Evolutionary conservation across 1,140 invertebrate genomes (phyloP).

Genomic region (Eriosoma lanigerum): DNA sequence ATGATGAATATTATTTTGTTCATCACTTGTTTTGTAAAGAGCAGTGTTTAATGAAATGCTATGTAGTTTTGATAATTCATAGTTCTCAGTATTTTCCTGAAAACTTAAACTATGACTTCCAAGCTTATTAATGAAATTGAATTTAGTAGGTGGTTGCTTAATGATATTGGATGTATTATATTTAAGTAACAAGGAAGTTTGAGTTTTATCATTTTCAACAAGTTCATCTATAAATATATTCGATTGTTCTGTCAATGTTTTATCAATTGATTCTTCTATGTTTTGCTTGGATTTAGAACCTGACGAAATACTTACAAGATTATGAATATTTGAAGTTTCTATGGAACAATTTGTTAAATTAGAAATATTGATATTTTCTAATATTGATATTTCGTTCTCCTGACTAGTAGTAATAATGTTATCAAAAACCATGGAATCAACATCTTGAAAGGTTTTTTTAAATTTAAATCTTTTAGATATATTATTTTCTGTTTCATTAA

Average conservation of each 20-base stretch:
- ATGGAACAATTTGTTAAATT: neutral
- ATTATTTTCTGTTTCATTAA: neutral
- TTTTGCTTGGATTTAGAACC: neutral
- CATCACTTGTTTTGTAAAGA: neutral
- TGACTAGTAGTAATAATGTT: constrained; percentile 13
- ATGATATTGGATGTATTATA: neutral
- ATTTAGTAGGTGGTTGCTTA: neutral
- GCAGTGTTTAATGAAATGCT: neutral
- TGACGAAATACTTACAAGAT: neutral
- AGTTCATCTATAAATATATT: neutral
- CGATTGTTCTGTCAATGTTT: neutral
- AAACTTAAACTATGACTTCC: constrained; percentile 1
- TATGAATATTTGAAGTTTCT: neutral
- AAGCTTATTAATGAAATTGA: constrained; percentile 8
- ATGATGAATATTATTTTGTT: neutral
- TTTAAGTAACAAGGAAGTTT: neutral
- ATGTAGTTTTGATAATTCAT: neutral
- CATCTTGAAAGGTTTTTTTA: neutral
- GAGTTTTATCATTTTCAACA: constrained; percentile 3
- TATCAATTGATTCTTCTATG: neutral
- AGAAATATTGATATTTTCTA: neutral
- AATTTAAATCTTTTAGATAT: constrained; percentile 1
- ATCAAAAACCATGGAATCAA: neutral
- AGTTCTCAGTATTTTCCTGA: neutral
- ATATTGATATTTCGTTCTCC: neutral